Evolutionary conservation across 2,888 invertebrate species (phyloP).

Genomic region (Coelopa pilipes): DNA sequence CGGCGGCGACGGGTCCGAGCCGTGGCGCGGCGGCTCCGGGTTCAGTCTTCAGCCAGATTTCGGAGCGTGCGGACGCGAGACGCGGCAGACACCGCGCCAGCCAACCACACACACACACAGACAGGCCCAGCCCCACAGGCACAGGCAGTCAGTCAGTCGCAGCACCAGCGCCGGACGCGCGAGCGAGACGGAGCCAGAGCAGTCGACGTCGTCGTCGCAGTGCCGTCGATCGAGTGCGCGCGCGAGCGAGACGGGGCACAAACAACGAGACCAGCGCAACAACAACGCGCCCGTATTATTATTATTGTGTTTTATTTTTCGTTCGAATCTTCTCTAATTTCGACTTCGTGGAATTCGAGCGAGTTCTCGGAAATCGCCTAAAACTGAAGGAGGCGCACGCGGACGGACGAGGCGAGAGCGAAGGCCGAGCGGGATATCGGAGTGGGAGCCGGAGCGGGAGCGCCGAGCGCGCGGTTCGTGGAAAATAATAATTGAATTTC

Average conservation of each 20-base stretch:
- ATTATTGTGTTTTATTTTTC: conserved; percentile 13
- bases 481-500: conserved; percentile 33
- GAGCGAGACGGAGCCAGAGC: not conserved
- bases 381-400: not conserved
- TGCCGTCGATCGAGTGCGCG: no score
- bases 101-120: not conserved
- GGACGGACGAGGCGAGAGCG: not conserved
- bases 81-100: conserved; percentile 6
- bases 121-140: no score
- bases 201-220: not conserved
- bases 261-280: not conserved
- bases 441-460: no score
- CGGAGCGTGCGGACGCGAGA: conserved; percentile 12
- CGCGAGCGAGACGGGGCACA: not conserved
- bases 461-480: not conserved
- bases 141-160: no score
- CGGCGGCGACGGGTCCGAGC: not conserved
- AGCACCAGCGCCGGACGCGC: no score
- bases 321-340: conserved; percentile 31
- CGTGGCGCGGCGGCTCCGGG: not conserved
- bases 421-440: not conserved
- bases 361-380: conserved; percentile 31
- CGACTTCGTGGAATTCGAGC: conserved; percentile 29
- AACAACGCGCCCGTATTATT: conserved; percentile 2
- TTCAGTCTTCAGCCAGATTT: conserved; percentile 24